Percentiles rank a stretch among this genome's conserved stretches.
These are phyloP conservation scores for Scaptomyza cyrtandrae DNA, from an alignment of 2,888 invertebrate genomes.

Conservation along the genomic window DNA sequence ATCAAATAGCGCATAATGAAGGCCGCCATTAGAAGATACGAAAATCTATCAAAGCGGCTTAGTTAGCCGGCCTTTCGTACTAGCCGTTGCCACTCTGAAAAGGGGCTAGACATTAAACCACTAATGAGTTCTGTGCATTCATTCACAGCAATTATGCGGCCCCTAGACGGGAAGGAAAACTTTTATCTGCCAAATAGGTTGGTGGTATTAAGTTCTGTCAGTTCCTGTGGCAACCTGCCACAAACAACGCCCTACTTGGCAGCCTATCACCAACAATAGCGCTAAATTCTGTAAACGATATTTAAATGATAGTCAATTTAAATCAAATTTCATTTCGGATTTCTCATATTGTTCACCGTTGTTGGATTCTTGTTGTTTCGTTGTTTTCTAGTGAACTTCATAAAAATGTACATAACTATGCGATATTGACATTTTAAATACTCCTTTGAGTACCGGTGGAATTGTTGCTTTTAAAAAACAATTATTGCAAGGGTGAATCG, in stretches of 20 bases:
- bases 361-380: constrained; percentile 20
- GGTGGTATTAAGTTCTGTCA: constrained; percentile 35
- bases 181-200: constrained; percentile 46
- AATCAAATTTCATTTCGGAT: constrained; percentile 54
- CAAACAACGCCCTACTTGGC: constrained; percentile 20
- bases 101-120: constrained; percentile 54
- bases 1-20: constrained; percentile 65
- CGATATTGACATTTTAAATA: constrained; percentile 55
- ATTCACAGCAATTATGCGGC: constrained; percentile 66
- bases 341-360: constrained; percentile 7
- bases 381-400: constrained; percentile 57
- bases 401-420: constrained; percentile 57
- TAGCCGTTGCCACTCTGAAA: constrained; percentile 2
- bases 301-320: constrained; percentile 54
- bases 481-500: constrained; percentile 32
- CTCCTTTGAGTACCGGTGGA: constrained; percentile 29
- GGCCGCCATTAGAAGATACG: constrained; percentile 69
- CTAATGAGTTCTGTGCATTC: constrained; percentile 68
- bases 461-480: constrained; percentile 54
- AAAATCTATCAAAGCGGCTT: constrained; percentile 68
- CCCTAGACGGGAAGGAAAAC: constrained; percentile 25
- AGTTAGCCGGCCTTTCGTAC: constrained; percentile 12
- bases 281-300: constrained; percentile 44
- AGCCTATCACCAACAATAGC: constrained; percentile 19
- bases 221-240: constrained; percentile 16